Evolutionary conservation across 2,888 invertebrate species (phyloP).

Genomic region (Drosophila algonquin): DNA sequence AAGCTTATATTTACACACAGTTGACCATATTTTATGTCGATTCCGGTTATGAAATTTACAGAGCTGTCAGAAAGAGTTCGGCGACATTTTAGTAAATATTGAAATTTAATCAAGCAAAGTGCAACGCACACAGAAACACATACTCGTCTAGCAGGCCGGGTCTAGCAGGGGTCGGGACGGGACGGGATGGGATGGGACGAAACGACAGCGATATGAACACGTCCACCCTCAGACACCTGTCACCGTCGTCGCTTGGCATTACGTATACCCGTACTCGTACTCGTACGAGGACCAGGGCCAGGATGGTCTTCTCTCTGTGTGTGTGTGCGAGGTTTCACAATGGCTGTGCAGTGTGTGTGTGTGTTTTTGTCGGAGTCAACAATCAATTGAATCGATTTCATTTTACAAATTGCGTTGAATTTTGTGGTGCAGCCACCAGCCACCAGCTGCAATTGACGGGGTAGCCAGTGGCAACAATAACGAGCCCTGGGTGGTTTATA

Average conservation of each 20-base stretch:
- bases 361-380: slow-evolving; percentile 74
- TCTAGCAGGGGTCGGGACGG: not conserved
- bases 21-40: slow-evolving; percentile 78
- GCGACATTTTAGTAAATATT: slow-evolving; percentile 81
- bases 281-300: slow-evolving; percentile 43
- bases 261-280: slow-evolving; percentile 30
- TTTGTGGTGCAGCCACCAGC: slow-evolving; percentile 74
- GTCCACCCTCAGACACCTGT: slow-evolving; percentile 71
- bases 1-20: slow-evolving; percentile 70
- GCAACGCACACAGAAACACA: slow-evolving; percentile 61
- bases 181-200: not conserved
- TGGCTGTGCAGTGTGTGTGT: slow-evolving; percentile 33
- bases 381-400: slow-evolving; percentile 80
- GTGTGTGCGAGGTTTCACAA: slow-evolving; percentile 27
- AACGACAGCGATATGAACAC: slow-evolving; percentile 60
- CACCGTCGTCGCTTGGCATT: slow-evolving; percentile 57
- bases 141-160: slow-evolving; percentile 5
- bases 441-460: slow-evolving; percentile 75
- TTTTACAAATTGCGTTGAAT: slow-evolving; percentile 80
- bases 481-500: slow-evolving; percentile 42
- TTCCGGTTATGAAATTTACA: slow-evolving; percentile 79
- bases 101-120: slow-evolving; percentile 81
- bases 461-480: slow-evolving; percentile 72
- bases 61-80: slow-evolving; percentile 80
- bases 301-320: slow-evolving; percentile 25